These are phyloP conservation scores for Onychorhynchus coronatus DNA, from an alignment of 2,113 vertebrate species.

Conservation along the genomic window DNA sequence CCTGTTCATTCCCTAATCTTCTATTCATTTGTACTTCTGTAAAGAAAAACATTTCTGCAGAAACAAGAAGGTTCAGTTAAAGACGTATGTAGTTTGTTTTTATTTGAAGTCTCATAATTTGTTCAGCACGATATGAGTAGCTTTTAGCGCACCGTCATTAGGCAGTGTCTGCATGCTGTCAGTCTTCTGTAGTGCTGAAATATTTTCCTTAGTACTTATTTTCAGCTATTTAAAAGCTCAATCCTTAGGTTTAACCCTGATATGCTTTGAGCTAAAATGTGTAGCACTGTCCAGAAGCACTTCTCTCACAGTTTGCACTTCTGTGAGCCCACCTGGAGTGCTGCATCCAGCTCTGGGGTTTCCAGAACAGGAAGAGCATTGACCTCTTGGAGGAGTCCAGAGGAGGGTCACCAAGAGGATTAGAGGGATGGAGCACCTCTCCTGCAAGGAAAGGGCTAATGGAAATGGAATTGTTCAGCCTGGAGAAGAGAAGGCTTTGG, in stretches of 20 bases:
- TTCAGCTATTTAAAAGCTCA: not conserved
- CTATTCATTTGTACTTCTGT: not conserved
- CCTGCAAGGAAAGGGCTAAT: not conserved
- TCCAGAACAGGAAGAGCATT: not conserved
- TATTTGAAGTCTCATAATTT: not conserved
- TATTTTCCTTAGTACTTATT: not conserved
- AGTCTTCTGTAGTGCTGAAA: not conserved
- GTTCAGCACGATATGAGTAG: not conserved
- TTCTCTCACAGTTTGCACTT: not conserved
- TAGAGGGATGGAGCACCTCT: not conserved
- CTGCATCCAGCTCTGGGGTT: not conserved
- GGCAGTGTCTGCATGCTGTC: not conserved
- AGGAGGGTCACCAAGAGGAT: not conserved
- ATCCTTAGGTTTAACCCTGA: not conserved
- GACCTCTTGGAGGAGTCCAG: not conserved
- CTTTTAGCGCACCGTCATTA: not conserved
- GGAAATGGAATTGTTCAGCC: not conserved
- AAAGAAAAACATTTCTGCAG: not conserved
- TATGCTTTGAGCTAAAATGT: not conserved
- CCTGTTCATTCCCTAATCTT: not conserved
- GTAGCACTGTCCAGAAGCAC: accelerated
- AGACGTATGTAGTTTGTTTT: not conserved
- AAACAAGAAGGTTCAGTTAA: not conserved
- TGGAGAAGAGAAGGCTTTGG: not conserved
- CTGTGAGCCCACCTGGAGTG: not conserved